A percentile compares a stretch with the other conserved stretches of the same genome.
Evolutionary conservation across 2,113 vertebrate species (phyloP).

Genomic region (Atractosteus spatula): DNA sequence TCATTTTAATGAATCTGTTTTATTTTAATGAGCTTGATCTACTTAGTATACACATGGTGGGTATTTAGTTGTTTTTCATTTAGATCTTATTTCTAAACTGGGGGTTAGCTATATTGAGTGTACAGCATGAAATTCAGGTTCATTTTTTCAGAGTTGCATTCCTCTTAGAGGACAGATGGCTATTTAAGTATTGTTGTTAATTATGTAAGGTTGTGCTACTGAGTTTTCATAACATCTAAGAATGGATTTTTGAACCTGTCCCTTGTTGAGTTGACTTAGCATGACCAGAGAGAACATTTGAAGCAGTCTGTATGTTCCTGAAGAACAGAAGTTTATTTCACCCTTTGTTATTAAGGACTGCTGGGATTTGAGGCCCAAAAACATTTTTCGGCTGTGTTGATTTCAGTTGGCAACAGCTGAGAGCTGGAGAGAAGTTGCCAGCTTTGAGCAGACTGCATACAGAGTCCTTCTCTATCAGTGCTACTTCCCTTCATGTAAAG

Average conservation of each 20-base stretch:
- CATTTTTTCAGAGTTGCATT: conserved; percentile 3
- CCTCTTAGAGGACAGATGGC: conserved; percentile 15
- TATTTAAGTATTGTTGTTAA: conserved; percentile 13
- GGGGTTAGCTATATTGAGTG: background rate
- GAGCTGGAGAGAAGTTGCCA: too few relatives aligned
- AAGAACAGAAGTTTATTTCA: too few relatives aligned
- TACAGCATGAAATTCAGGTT: background rate
- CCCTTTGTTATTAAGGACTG: too few relatives aligned
- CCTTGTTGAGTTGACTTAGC: background rate
- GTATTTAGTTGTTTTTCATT: conserved; percentile 1
- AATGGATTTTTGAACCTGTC: conserved; percentile 6
- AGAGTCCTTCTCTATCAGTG: too few relatives aligned
- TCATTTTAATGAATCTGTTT: conserved; percentile 6
- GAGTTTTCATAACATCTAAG: conserved; percentile 4
- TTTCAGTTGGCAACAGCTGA: too few relatives aligned
- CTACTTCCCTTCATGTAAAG: too few relatives aligned
- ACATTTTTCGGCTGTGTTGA: too few relatives aligned
- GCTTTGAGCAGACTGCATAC: too few relatives aligned
- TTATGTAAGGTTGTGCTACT: conserved; percentile 7
- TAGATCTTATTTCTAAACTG: background rate
- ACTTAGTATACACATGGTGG: too few relatives aligned
- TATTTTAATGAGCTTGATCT: background rate
- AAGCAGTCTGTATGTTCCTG: too few relatives aligned
- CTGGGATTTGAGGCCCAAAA: too few relatives aligned
- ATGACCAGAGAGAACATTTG: too few relatives aligned